Conservation (phyloP, 2,888 invertebrate species). For the Agrochola lota region DNA sequence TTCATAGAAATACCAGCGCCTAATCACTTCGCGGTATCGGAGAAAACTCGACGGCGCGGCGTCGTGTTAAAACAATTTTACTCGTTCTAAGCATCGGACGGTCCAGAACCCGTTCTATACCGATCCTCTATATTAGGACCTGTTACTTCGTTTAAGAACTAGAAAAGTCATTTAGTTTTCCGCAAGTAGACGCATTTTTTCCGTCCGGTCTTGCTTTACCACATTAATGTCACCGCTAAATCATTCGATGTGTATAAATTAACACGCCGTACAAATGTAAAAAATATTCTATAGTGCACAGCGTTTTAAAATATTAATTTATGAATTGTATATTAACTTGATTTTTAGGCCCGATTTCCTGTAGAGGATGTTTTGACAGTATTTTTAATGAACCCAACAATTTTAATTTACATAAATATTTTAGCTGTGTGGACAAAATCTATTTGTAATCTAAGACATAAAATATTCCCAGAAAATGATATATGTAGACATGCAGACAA, state of each 20-base stretch:
- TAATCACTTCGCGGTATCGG: conserved; percentile 68
- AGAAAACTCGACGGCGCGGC: conserved; percentile 56
- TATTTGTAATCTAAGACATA: neutral
- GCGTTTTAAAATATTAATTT: conserved; percentile 24
- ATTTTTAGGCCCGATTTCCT: conserved; percentile 50
- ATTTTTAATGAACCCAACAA: conserved; percentile 45
- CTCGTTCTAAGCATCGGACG: conserved; percentile 52
- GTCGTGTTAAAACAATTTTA: conserved; percentile 67
- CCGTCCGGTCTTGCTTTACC: conserved; percentile 30
- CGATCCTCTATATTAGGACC: conserved; percentile 43
- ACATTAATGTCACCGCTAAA: conserved; percentile 36
- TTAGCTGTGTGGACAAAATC: too few species aligned
- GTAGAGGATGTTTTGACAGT: conserved; percentile 34
- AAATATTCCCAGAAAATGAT: conserved; percentile 4
- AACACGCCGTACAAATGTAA: conserved; percentile 25
- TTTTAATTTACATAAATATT: too few species aligned
- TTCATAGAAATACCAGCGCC: conserved; percentile 62
- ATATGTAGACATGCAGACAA: conserved; percentile 9
- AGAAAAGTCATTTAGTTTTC: conserved; percentile 57
- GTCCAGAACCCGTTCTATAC: conserved; percentile 53
- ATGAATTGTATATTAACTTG: conserved; percentile 32
- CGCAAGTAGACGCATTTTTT: conserved; percentile 44
- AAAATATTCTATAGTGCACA: conserved; percentile 15
- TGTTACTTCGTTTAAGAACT: conserved; percentile 54
- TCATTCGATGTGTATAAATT: conserved; percentile 29